Evolutionary conservation across 2,888 invertebrate species (phyloP), one percentile per base, ranked within the genome.

Genomic region (Ochropleura leucogaster): DNA sequence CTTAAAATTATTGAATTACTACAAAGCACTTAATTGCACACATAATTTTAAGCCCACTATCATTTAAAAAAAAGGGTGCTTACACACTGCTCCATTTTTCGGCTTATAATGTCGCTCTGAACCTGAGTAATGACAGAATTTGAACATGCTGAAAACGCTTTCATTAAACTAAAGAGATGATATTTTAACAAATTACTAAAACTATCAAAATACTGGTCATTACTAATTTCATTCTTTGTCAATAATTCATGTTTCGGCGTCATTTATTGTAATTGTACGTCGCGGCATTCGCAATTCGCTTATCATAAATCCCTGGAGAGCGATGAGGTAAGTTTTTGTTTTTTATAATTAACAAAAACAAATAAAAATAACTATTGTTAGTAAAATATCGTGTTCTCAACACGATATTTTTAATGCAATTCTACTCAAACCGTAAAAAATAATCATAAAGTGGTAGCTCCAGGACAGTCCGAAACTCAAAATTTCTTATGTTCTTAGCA

Each of bases 241-340:
- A 66, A 12, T 51, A 30, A 51, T 46, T 53, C 7, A 0, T 60
- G 6, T 30, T 72, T 72, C 6, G 44, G 30, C 20, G 55, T 73
- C 5, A 16, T 44, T 46, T 16, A 16, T 44, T 30, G 16, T 60
- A 46, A 51, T 74, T 51, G 14, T 51, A 49, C 14, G 40, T 20
- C 40, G 18, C 44, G 40, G 63, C 10, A 20, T 46, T 42, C 16
- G 20, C 14, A 62, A 47, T 14, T 60, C 12, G 18, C 16, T 44
- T 20, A n/a, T 40, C 20, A 20, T 3, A n/a, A 46, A 40, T 20
- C 46, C 16, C 16, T 59, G 46, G 14, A 20, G 16, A n/a, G 30
- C 14, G 5, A 0, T 18, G 47, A 70, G 57, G 70, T 59, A 68
- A 76, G 51, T 40, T 30, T 16, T 30, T 4, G 12, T 46, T 65